Evolutionary conservation across 2,888 invertebrate genomes (phyloP).

Genomic region (Nephrocerus scutellatus): DNA sequence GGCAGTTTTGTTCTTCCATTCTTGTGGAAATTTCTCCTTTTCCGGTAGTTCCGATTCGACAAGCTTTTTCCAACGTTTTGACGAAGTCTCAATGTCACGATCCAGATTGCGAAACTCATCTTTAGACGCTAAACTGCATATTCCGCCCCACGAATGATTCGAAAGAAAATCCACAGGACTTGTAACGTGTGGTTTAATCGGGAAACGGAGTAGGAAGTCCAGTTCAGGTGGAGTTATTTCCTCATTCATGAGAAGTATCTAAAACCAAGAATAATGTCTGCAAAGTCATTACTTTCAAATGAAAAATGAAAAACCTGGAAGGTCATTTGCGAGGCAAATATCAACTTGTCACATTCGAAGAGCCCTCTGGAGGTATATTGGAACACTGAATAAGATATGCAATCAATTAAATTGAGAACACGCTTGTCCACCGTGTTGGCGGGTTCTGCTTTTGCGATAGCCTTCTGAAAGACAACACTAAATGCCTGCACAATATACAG

Average conservation of each 20-base stretch:
- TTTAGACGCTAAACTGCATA: constrained; percentile 80
- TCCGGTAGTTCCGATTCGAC: constrained; percentile 93
- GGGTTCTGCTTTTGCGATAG: constrained; percentile 80
- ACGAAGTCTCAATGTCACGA: constrained; percentile 89
- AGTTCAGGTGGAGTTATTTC: constrained; percentile 79
- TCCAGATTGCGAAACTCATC: constrained; percentile 91
- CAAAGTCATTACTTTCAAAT: neutral
- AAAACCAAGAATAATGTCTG: constrained; percentile 20
- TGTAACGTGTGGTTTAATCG: constrained; percentile 84
- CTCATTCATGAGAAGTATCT: constrained; percentile 81
- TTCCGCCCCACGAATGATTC: constrained; percentile 90
- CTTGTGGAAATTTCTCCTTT: constrained; percentile 93
- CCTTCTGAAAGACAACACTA: constrained; percentile 95
- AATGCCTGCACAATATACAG: constrained; percentile 62
- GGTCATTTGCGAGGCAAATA: constrained; percentile 93
- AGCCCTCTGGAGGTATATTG: constrained; percentile 90
- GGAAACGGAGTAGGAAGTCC: constrained; percentile 89
- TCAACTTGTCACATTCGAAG: constrained; percentile 94
- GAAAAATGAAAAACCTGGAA: constrained; percentile 62
- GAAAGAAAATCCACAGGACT: constrained; percentile 93
- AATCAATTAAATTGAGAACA: constrained; percentile 85
- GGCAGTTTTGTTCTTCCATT: constrained; percentile 95
- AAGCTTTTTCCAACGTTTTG: constrained; percentile 96
- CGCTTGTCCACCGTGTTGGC: constrained; percentile 70
- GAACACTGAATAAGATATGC: constrained; percentile 90